A percentile compares a stretch with the other conserved stretches of the same genome.
Evolutionary conservation across 2,888 invertebrate genomes (phyloP).

Genomic region (Philonicus albiceps): DNA sequence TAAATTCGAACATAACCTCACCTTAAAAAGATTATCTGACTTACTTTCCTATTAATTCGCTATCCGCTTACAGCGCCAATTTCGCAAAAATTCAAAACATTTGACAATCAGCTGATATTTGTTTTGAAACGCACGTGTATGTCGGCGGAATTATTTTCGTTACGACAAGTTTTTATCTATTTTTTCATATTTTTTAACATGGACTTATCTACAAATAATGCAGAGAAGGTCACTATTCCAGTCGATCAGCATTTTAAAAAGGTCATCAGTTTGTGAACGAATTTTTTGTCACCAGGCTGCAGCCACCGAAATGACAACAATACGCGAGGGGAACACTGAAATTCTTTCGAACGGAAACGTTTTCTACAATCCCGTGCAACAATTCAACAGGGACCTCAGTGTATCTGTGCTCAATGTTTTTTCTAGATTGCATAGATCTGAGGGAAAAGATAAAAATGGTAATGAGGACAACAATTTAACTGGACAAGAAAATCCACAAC

Average conservation of each 20-base stretch:
- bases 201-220: not conserved
- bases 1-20: not conserved
- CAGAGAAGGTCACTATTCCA: not conserved
- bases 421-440: conserved; percentile 64
- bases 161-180: not conserved
- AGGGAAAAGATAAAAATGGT: not conserved
- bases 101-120: not conserved
- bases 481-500: conserved; percentile 47
- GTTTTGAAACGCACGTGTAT: not conserved
- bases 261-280: not conserved
- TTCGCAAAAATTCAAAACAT: not conserved
- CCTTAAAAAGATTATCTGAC: not conserved
- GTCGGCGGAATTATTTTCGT: not conserved
- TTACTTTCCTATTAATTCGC: not conserved
- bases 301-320: conserved; percentile 53
- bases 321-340: conserved; percentile 81
- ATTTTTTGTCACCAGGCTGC: conserved; percentile 1
- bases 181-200: not conserved
- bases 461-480: conserved; percentile 54
- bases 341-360: conserved; percentile 80
- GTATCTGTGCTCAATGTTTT: conserved; percentile 78
- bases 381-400: conserved; percentile 96
- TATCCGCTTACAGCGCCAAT: not conserved
- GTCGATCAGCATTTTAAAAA: not conserved
- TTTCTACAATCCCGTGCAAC: conserved; percentile 98